Percentiles rank a stretch among this genome's conserved stretches.
phyloP scores from a whole-genome alignment of 2,888 invertebrate species.

The Protophormia terraenovae region DNA sequence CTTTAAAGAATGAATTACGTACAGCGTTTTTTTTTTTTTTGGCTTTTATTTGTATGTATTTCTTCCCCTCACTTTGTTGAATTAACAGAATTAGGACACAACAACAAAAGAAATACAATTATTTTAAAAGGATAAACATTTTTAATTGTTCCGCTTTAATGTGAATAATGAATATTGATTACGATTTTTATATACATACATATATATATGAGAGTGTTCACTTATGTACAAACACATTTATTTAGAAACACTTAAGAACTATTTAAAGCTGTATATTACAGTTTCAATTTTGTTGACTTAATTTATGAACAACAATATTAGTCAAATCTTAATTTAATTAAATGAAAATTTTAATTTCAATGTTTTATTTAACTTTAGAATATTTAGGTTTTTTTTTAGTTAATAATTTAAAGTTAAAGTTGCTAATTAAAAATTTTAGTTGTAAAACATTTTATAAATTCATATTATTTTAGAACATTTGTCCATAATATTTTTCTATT shows the following conservation, averaged over 20 bases:
- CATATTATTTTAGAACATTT: no score
- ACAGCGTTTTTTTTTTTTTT: background rate
- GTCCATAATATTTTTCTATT: no score
- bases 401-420: no score
- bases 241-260: background rate
- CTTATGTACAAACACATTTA: background rate
- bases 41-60: background rate
- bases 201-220: background rate
- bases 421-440: no score
- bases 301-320: no score
- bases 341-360: no score
- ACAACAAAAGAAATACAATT: background rate
- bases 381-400: no score
- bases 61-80: background rate
- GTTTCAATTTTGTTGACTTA: background rate
- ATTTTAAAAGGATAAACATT: background rate
- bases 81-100: background rate
- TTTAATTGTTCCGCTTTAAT: conserved; percentile 18
- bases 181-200: background rate
- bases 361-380: no score
- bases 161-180: background rate
- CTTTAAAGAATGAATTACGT: background rate
- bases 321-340: background rate
- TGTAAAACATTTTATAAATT: no score
- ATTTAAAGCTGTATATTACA: background rate